These are phyloP conservation scores for Drosophila arawakana DNA, from an alignment of 1,140 invertebrate genomes.

Conservation along the genomic window DNA sequence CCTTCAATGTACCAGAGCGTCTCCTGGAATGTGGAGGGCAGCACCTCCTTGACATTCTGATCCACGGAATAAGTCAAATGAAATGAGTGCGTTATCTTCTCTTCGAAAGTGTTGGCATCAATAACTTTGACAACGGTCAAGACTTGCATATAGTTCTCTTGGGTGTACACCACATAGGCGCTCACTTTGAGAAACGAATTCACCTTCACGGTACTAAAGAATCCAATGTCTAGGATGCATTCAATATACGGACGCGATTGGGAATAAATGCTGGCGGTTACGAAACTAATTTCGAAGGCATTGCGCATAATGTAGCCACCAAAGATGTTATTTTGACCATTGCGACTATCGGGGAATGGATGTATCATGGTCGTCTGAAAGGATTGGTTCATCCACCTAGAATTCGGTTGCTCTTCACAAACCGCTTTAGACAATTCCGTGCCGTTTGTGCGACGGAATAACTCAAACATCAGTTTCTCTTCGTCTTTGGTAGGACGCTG, in stretches of 20 bases:
- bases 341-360: constrained; percentile 85
- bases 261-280: constrained; percentile 86
- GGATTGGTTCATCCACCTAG: constrained; percentile 88
- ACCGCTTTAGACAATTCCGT: constrained; percentile 71
- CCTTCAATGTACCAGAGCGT: constrained; percentile 90
- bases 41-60: constrained; percentile 85
- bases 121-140: constrained; percentile 88
- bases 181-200: constrained; percentile 89
- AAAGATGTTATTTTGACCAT: constrained; percentile 92
- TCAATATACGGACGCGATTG: constrained; percentile 86
- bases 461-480: constrained; percentile 88
- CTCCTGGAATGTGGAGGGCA: constrained; percentile 90
- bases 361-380: constrained; percentile 55
- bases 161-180: constrained; percentile 89
- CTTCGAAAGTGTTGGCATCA: constrained; percentile 85
- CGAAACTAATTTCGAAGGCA: constrained; percentile 90
- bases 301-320: constrained; percentile 92
- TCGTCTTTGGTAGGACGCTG: constrained; percentile 87
- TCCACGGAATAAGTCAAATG: constrained; percentile 88
- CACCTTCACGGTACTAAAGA: constrained; percentile 88
- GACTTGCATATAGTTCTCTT: constrained; percentile 87
- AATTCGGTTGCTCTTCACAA: constrained; percentile 85
- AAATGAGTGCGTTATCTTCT: constrained; percentile 89
- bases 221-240: constrained; percentile 90
- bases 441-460: constrained; percentile 87